Evolutionary conservation across 1,140 invertebrate genomes (phyloP).

Genomic region (Choristoneura fumiferana): DNA sequence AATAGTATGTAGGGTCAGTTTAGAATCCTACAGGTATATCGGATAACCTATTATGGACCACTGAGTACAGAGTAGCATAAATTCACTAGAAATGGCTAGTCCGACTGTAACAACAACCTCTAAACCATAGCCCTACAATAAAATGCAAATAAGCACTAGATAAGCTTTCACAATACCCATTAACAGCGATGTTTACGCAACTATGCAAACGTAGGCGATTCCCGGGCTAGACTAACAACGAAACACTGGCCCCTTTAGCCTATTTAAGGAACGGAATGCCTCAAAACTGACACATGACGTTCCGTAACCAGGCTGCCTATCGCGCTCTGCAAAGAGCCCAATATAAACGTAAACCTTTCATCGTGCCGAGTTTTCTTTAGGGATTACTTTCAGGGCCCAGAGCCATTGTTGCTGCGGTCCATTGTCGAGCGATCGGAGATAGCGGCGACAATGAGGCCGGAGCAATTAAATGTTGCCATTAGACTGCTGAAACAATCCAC

Average conservation of each 20-base stretch:
- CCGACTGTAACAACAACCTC: not conserved
- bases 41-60: no score
- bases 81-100: no score
- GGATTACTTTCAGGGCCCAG: conserved; percentile 19
- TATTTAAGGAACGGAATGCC: not conserved
- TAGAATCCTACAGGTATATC: no score
- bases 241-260: not conserved
- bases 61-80: no score
- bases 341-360: conserved; percentile 17
- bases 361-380: conserved; percentile 20
- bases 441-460: conserved; percentile 48
- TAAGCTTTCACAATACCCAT: conserved; percentile 7
- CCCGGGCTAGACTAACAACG: not conserved
- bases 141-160: conserved; percentile 9
- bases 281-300: not conserved
- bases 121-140: not conserved
- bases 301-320: not conserved
- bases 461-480: conserved; percentile 63
- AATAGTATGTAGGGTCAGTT: no score
- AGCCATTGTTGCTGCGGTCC: conserved; percentile 23
- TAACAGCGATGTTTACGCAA: conserved; percentile 7
- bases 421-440: conserved; percentile 55
- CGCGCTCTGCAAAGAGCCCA: not conserved
- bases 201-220: conserved; percentile 11
- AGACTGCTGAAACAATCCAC: conserved; percentile 57